These are phyloP conservation scores for Mesopsocus fuscifrons DNA, from an alignment of 2,888 invertebrate genomes.

Conservation along the genomic window DNA sequence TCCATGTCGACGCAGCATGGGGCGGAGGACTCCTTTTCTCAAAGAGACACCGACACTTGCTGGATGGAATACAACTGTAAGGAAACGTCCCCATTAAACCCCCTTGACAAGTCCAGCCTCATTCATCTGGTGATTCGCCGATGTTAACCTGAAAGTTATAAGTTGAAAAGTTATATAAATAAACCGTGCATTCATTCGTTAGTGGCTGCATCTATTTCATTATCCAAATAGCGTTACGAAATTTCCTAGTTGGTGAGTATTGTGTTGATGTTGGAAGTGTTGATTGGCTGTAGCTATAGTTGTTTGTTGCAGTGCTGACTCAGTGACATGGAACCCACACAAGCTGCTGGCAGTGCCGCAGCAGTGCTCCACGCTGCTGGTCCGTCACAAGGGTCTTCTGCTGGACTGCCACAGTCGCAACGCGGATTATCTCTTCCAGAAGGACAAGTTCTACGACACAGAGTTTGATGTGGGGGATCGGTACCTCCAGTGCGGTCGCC, in stretches of 20 bases:
- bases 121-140: slow-evolving; percentile 14
- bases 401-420: slow-evolving; percentile 55
- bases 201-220: too few relatives aligned
- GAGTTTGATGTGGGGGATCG: slow-evolving; percentile 73
- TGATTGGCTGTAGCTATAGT: too few relatives aligned
- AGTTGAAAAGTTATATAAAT: too few relatives aligned
- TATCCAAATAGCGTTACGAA: too few relatives aligned
- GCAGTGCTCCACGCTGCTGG: slow-evolving; percentile 72
- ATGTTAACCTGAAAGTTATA: not conserved
- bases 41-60: slow-evolving; percentile 42
- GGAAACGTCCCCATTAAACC: too few relatives aligned
- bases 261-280: too few relatives aligned
- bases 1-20: slow-evolving; percentile 89
- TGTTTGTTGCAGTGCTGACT: slow-evolving; percentile 56
- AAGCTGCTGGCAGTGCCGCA: slow-evolving; percentile 79
- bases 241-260: too few relatives aligned
- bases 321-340: slow-evolving; percentile 89
- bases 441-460: slow-evolving; percentile 79
- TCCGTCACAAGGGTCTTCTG: slow-evolving; percentile 49
- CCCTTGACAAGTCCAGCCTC: too few relatives aligned
- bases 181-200: too few relatives aligned
- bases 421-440: slow-evolving; percentile 74
- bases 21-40: slow-evolving; percentile 81
- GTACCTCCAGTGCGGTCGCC: slow-evolving; percentile 87
- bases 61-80: slow-evolving; percentile 33